A percentile compares a stretch with the other conserved stretches of the same genome.
Conservation (phyloP, 37 sponge, comb jelly and placozoan genomes). For the Hormiphora californensis region DNA sequence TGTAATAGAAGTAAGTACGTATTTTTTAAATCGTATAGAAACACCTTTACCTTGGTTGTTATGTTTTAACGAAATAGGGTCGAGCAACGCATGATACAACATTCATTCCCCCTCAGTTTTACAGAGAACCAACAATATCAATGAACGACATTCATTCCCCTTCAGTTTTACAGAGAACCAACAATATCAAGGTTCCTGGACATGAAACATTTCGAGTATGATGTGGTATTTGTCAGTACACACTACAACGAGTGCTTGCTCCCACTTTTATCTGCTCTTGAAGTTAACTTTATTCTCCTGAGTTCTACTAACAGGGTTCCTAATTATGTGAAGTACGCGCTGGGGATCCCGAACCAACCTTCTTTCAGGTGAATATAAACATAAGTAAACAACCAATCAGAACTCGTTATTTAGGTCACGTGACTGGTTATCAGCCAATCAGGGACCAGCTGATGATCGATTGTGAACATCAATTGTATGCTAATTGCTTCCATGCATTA, state of each 20-base stretch:
- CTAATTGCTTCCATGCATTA: too few relatives aligned
- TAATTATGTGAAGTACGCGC: conserved; percentile 31
- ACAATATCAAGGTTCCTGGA: neutral
- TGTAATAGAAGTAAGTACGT: too few relatives aligned
- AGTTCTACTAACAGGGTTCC: conserved; percentile 27
- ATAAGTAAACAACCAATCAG: too few relatives aligned
- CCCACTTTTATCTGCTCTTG: neutral
- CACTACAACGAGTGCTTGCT: conserved; percentile 18
- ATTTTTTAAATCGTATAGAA: too few relatives aligned
- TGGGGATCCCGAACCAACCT: conserved; percentile 42
- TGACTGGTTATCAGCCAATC: too few relatives aligned
- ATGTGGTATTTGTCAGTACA: neutral
- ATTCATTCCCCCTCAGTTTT: conserved; percentile 9
- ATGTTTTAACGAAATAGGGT: too few relatives aligned
- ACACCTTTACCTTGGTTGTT: too few relatives aligned
- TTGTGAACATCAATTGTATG: too few relatives aligned
- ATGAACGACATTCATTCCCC: too few relatives aligned
- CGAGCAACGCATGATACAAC: too few relatives aligned
- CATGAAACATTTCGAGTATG: neutral
- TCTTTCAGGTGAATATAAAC: conserved; percentile 36
- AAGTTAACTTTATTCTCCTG: conserved; percentile 27
- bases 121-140: conserved; percentile 15
- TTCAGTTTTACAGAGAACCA: conserved; percentile 46
- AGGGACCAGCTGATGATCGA: too few relatives aligned
- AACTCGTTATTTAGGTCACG: too few relatives aligned